Base-by-base conservation (phyloP, 2,797 vertebrate genomes). In the Danio aesculapii region DNA sequence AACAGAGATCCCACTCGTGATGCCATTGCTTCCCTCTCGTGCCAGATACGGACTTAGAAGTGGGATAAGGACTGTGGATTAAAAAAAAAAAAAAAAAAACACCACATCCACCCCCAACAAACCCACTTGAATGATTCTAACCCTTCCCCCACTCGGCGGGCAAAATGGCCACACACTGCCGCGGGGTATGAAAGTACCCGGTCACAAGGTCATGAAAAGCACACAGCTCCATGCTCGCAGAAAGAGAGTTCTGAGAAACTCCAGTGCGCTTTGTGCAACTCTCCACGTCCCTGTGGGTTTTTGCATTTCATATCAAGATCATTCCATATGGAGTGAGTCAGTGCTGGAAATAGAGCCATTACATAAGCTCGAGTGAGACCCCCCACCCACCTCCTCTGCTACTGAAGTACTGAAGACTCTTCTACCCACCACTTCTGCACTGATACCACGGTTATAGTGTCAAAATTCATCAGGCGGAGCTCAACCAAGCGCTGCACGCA, bases 311-410 rank as follows among this genome's bases (percentile, higher is more conserved):
- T 84, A 87, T 88, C 83, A 83, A 81, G 87, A 87, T 84, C 83
- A 84, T 88, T 88, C 84, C 84, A 86, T 84, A 83, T 86, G 71
- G 77, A 85, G 82, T 82, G 82, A 88, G 81, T 86, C 77, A 74
- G 75, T 67, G 82, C 83, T 83, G 83, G 81, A 88, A 87, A 87
- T 87, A 88, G 72, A 76, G 17, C 57, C 80, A 80, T 88, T 88
- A 84, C 85, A 79, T 89, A 89, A 87, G 81, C 66, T 39, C 16
- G 43, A 81, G 72, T 68, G 55, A 83, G 78, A 84, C 59, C 86
- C 80, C 52, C 46, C 47, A 55, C 74, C 66, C 17, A 84, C 77
- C 44, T 85, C 74, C 69, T 79, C 58, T 63, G 67, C 77, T 71
- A 79, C 77, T 58, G 53, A 85, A 68, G 49, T 64, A 79, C 75